Conservation (phyloP, 2,113 vertebrate species). For the Cyphomyrus plagiostoma region DNA sequence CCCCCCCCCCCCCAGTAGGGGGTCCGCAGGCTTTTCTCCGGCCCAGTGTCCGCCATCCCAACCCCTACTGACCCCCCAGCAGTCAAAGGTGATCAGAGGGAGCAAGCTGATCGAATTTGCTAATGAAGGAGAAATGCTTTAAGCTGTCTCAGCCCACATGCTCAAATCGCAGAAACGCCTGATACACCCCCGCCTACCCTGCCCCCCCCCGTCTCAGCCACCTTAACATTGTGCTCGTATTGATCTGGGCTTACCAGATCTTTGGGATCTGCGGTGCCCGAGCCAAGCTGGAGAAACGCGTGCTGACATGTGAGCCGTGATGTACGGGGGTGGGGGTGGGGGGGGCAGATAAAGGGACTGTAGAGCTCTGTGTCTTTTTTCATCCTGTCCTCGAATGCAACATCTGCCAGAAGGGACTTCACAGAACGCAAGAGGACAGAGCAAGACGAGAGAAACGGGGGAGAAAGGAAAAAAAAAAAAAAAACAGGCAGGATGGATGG, state of each 20-base stretch:
- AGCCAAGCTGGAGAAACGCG: slow-evolving; percentile 50
- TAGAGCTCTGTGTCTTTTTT: slow-evolving; percentile 43
- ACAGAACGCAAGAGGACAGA: not conserved
- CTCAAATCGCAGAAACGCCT: slow-evolving; percentile 53
- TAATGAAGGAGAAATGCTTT: slow-evolving; percentile 66
- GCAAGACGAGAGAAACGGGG: slow-evolving; percentile 15
- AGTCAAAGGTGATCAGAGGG: slow-evolving; percentile 57
- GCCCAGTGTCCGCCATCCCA: not conserved
- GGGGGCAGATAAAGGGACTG: slow-evolving; percentile 55
- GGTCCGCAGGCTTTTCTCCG: slow-evolving; percentile 29
- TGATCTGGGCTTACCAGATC: slow-evolving; percentile 56
- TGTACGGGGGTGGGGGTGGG: slow-evolving; percentile 36
- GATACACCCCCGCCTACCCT: slow-evolving; percentile 42
- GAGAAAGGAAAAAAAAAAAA: not conserved
- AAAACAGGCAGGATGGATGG: not conserved
- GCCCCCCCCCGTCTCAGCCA: slow-evolving; percentile 46
- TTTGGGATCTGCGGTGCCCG: slow-evolving; percentile 62
- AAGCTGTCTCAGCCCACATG: slow-evolving; percentile 64
- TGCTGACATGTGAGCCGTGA: slow-evolving; percentile 56
- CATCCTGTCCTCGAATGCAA: slow-evolving; percentile 51
- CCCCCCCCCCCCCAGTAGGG: slow-evolving; percentile 42
- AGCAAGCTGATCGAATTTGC: slow-evolving; percentile 64
- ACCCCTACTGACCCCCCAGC: slow-evolving; percentile 39
- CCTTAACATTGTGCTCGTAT: slow-evolving; percentile 65
- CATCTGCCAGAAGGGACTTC: slow-evolving; percentile 54